These are phyloP conservation scores for Coendou prehensilis DNA, from an alignment of 2,797 vertebrate species.

Conservation along the genomic window DNA sequence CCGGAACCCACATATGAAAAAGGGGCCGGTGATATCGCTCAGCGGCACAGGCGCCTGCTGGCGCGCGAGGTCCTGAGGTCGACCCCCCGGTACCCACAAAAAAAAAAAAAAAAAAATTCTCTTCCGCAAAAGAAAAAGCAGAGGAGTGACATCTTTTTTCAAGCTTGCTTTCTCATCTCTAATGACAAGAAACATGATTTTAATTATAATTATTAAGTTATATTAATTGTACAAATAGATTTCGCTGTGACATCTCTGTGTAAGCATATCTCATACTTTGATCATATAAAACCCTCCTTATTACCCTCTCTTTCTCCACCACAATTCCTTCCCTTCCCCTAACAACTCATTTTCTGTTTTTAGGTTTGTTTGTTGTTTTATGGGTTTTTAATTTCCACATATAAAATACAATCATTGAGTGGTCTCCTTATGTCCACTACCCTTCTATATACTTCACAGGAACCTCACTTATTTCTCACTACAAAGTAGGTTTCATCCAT, in stretches of 20 bases:
- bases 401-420: neutral
- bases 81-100: too few species aligned
- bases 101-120: neutral
- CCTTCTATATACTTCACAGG: neutral
- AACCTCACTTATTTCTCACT: neutral
- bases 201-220: neutral
- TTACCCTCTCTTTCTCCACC: neutral
- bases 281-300: neutral
- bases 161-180: neutral
- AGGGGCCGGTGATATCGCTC: too few species aligned
- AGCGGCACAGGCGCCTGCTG: too few species aligned
- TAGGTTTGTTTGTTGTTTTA: neutral
- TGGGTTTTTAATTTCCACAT: neutral
- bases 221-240: neutral
- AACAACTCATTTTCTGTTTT: neutral
- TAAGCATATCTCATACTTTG: neutral
- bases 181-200: neutral
- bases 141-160: neutral
- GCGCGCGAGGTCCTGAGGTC: too few species aligned
- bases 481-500: neutral
- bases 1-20: too few species aligned
- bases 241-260: neutral
- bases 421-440: neutral
- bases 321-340: neutral
- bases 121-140: constrained; percentile 40